phyloP scores from a whole-genome alignment of 2,888 invertebrate species.

The Ischnura elegans region DNA sequence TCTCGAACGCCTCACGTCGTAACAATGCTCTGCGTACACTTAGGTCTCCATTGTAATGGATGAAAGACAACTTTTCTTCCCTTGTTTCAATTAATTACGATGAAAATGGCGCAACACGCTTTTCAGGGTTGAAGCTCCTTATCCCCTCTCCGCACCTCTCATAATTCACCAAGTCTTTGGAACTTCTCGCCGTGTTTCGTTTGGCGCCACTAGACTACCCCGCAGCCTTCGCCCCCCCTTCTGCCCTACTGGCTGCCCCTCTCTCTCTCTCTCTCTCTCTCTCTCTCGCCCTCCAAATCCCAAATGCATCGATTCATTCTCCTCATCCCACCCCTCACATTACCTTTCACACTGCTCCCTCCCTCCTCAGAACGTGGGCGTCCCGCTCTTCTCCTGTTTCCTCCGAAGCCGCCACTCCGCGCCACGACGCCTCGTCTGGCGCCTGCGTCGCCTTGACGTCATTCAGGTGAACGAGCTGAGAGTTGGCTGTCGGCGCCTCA shows the following conservation, averaged over 20 bases:
- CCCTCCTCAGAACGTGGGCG: neutral
- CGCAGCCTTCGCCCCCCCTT: neutral
- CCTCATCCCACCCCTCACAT: neutral
- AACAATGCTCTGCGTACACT: too few species aligned
- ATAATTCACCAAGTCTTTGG: neutral
- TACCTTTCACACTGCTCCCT: neutral
- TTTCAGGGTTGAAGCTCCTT: too few species aligned
- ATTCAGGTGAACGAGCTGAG: conserved; percentile 13
- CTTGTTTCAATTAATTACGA: too few species aligned
- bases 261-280: neutral
- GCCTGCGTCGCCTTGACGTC: conserved; percentile 31
- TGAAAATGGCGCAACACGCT: too few species aligned
- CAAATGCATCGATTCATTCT: neutral
- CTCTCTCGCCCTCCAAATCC: neutral
- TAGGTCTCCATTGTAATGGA: too few species aligned
- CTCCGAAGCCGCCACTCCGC: neutral
- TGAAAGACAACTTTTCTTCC: too few species aligned
- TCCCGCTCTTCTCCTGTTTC: neutral
- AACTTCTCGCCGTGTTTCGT: neutral
- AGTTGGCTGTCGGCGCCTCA: neutral
- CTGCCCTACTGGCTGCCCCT: neutral
- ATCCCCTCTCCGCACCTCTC: neutral
- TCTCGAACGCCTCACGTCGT: too few species aligned
- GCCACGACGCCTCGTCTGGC: neutral
- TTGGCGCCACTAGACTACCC: neutral